Base-by-base conservation (phyloP, 2,888 invertebrate species). In the Marronus borbonicus region DNA sequence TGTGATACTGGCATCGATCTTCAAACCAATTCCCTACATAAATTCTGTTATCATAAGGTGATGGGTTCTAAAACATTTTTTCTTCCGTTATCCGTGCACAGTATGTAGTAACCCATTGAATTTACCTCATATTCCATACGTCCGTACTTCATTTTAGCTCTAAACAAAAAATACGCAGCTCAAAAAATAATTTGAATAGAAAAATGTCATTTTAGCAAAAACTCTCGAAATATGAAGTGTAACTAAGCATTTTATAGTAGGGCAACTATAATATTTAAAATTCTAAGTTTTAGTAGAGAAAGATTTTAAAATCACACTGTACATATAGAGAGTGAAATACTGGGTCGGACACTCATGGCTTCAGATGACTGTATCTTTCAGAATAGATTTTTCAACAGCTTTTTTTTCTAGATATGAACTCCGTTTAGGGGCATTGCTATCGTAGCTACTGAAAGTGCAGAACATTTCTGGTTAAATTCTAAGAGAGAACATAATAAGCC, bases 11-110 rank as follows among this genome's bases (percentile, higher is more conserved):
- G 69, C 60, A 64, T 68, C 79, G 69, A 20, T 84, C 82, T 80
- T 85, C 84, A 55, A 81, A 79, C 85, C 85, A 85, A 68, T 84
- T 84, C 44, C 84, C 85, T 31, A 85, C 52, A 52, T 83, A 80
- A 31, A 84, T 81, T 68, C 80, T 81, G 8, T 79, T 79, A 0
- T 80, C 81, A 62, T 83, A 85, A 70, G 78, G 77, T 55, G 77
- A 76, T 10, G 66, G 50, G 64, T 76, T 78, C 77, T 80, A 28
- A 60, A 62, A 44, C 60, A 39, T 36, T 20, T 39, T 44, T 20
- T 44, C 4, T 44, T 72, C 12, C 20, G 20, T n/a, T 60, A 20
- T 62, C 39, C 8, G 20, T 8, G 5, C 2, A 1, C 14, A 14
- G 31, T 36, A 44, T 8, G 20, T 49, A 14, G 8, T 20, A 36